Evolutionary conservation across 2,113 vertebrate species (phyloP).

Genomic region (Trinectes maculatus): DNA sequence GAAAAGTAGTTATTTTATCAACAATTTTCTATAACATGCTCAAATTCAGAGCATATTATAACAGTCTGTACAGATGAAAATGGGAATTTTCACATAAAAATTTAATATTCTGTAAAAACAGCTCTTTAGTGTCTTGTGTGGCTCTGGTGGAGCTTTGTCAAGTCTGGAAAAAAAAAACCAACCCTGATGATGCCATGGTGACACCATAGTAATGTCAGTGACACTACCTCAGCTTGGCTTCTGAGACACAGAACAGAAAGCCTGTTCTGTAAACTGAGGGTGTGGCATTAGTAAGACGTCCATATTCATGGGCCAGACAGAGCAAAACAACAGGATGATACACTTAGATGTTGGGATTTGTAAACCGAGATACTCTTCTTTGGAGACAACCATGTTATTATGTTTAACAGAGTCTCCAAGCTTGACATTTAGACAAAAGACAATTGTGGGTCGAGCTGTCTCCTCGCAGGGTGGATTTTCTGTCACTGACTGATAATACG

Average conservation of each 20-base stretch:
- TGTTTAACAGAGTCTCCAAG: neutral
- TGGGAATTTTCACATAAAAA: too few relatives aligned
- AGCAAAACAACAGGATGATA: neutral
- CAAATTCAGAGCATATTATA: too few relatives aligned
- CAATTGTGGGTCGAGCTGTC: neutral
- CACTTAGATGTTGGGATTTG: too few relatives aligned
- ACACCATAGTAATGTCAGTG: neutral
- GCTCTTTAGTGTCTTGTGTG: too few relatives aligned
- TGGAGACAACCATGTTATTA: neutral
- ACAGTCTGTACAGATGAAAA: too few relatives aligned
- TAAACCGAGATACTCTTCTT: neutral
- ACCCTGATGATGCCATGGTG: constrained; percentile 1
- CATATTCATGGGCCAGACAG: neutral
- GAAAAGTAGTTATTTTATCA: too few relatives aligned
- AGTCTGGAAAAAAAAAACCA: too few relatives aligned
- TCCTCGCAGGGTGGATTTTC: neutral
- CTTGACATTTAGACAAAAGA: neutral
- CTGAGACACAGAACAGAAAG: neutral
- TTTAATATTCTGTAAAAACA: too few relatives aligned
- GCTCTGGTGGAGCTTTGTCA: too few relatives aligned
- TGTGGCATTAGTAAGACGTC: neutral
- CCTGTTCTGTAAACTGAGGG: neutral
- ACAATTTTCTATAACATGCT: too few relatives aligned
- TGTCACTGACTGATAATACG: neutral
- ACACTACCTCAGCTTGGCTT: neutral